Conservation (phyloP, 2,113 vertebrate genomes). For the Protobothrops mucrosquamatus region DNA sequence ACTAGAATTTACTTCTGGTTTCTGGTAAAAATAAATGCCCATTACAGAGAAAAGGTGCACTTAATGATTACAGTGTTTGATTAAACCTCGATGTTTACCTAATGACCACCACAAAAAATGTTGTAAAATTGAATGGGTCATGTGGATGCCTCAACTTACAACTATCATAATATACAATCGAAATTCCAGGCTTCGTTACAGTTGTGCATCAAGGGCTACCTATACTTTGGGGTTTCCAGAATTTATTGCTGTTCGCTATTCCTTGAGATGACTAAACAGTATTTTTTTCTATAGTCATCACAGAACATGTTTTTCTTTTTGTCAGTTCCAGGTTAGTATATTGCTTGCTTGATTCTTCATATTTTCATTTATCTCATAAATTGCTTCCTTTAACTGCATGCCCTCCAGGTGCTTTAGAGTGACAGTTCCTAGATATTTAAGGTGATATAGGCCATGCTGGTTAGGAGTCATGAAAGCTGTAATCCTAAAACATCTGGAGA, state of each 20-base stretch:
- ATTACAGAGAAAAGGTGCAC: not conserved
- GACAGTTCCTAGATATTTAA: not conserved
- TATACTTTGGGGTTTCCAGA: not conserved
- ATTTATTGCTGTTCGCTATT: not conserved
- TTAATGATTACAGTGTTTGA: not conserved
- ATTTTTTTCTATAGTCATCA: not conserved
- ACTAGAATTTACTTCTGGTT: not conserved
- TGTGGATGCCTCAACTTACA: not conserved
- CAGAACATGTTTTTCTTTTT: not conserved
- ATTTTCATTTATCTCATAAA: not conserved
- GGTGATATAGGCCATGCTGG: not conserved
- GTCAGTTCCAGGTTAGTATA: no score
- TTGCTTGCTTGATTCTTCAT: not conserved
- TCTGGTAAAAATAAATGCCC: not conserved
- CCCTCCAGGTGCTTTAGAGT: not conserved
- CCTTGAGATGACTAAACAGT: not conserved
- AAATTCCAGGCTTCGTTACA: not conserved
- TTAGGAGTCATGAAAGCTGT: not conserved
- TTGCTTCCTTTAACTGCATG: not conserved
- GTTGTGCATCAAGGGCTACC: not conserved
- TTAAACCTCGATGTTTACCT: not conserved
- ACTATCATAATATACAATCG: not conserved
- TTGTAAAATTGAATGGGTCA: not conserved
- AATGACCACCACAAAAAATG: no score
- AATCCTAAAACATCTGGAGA: not conserved